Percentiles rank a stretch among this genome's conserved stretches.
phyloP scores from a whole-genome alignment of 2,113 vertebrate genomes.

The Plotosus lineatus region DNA sequence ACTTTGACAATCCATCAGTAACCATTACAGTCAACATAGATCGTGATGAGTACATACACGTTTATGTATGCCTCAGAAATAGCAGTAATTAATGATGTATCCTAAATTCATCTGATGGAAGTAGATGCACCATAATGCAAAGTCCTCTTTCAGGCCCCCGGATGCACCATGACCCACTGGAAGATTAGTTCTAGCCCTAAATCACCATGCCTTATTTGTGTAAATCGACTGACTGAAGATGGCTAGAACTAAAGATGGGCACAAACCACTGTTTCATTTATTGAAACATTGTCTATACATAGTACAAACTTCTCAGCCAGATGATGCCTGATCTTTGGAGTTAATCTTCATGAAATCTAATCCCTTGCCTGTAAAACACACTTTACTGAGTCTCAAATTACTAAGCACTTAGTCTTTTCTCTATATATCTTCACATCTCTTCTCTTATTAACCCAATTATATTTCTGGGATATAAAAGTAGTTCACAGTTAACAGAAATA shows the following conservation, averaged over 20 bases:
- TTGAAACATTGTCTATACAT: too few relatives aligned
- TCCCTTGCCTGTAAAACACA: not conserved
- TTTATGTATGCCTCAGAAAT: not conserved
- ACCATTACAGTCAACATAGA: not conserved
- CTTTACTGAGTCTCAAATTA: not conserved
- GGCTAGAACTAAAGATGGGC: too few relatives aligned
- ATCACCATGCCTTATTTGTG: not conserved
- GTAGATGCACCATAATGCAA: not conserved
- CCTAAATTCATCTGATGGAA: not conserved
- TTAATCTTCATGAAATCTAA: not conserved
- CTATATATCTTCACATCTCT: not conserved
- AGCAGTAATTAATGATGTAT: not conserved
- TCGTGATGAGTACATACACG: not conserved
- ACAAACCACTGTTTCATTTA: too few relatives aligned
- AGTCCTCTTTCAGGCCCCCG: not conserved
- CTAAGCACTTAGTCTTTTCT: not conserved
- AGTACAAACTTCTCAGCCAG: too few relatives aligned
- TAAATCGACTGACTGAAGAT: not conserved
- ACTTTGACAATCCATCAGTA: not conserved
- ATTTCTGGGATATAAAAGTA: not conserved
- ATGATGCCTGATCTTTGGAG: not conserved
- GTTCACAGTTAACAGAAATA: not conserved
- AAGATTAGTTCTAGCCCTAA: not conserved
- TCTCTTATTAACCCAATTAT: not conserved
- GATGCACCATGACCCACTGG: not conserved